Evolutionary conservation across 2,888 invertebrate species (phyloP), one percentile per base, ranked within the genome.

Genomic region (Synanthedon andrenaeformis): DNA sequence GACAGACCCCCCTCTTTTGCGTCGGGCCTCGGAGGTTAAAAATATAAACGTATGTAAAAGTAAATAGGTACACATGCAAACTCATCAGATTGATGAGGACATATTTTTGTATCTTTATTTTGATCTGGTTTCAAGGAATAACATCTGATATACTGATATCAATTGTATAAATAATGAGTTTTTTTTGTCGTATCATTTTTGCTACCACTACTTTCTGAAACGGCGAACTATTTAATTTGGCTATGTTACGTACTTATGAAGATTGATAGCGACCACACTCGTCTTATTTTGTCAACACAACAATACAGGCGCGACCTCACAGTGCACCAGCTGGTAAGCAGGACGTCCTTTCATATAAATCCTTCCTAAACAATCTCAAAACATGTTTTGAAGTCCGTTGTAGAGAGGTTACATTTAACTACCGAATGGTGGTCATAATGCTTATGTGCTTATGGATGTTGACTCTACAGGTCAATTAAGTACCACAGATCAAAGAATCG

Each of bases 251-350:
- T 45, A 13, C 45, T 67, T 76, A 85, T 84, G 78, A 82, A 85
- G 85, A 85, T 85, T 85, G 83, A 85, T 84, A 52, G 74, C 67
- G 67, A 58, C 72, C 76, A 76, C 76, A 77, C 76, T 65, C 50
- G 74, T 74, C 71, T 72, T 74, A 76, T 76, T 76, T 78, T 76
- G 77, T 77, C 74, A 72, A 70, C 75, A 74, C 59, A 74, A 75
- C 72, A 70, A 65, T 62, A 56, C 63, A 59, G 62, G 57, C 57
- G 61, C 61, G 57, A 59, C 67, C 67, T 49, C 49, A 66, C 69
- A 68, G 58, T 74, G 75, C 71, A 74, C 63, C 62, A 64, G 60
- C 23, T 54, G 58, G 55, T 58, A 35, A 56, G 59, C 74, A 76
- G 80, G 77, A 80, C 63, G 73, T 83, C 78, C 76, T 79, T 69